Evolutionary conservation across 2,113 vertebrate genomes (phyloP), one percentile per base, ranked within the genome.

Genomic region (Glaucidium brasilianum): DNA sequence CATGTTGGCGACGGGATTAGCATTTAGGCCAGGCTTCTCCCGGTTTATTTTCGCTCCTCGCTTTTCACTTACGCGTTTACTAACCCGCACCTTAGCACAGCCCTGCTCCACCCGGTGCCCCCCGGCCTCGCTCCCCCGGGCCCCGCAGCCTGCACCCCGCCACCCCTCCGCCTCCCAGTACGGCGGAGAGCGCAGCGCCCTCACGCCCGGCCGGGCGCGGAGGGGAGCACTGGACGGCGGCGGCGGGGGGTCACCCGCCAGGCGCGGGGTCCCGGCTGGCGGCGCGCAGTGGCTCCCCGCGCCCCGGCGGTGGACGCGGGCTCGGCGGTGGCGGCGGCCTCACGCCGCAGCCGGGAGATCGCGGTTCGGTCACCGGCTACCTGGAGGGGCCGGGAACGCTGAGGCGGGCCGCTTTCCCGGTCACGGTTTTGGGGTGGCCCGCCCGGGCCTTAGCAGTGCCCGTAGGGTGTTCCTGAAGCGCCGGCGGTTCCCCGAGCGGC

Each of bases 71-170:
- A 13, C 37, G 50, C 63, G 1, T 25, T 34, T 53, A 15, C 59
- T 41, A 62, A 58, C 41, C 68, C 22, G 29, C 85, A 55, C 41
- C 59, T 62, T 7, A 11, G n/a, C 41, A 25, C 50, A 27, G 6
- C 52, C 12, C 37, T 30, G 37, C 45, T 47, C 45, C 45, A 47
- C 45, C 45, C 45, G 45, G 18, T 47, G 45, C 19, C 45, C 9
- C 45, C 45, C 19, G 45, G 45, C 45, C 45, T 19, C 45, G 53
- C 45, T 72, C 60, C 83, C 68, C 59, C 29, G 47, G 56, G 35
- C 19, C 19, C 50, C 1, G 5, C 35, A 77, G 37, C 5, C 5
- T 73, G 34, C 8, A 4, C n/a, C 8, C 9, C 0, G 43, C 43
- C 43, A 43, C 1, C 2, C 2, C 30, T n/a, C 19, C 59, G 12